phyloP scores from a whole-genome alignment of 2,797 vertebrate species.

The Lacerta agilis region DNA sequence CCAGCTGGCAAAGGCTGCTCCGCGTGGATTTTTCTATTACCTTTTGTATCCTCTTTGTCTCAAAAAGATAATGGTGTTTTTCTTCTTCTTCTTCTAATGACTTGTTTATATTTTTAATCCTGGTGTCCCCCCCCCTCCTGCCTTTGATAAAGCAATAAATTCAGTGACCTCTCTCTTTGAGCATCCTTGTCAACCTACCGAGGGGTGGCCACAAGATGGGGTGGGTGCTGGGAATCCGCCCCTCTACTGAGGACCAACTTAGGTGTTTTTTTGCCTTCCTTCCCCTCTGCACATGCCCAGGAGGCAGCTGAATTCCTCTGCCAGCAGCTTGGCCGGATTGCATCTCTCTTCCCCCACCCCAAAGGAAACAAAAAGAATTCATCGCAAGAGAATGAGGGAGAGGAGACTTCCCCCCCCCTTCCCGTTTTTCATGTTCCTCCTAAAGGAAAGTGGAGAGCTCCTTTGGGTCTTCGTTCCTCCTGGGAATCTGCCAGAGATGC shows the following conservation, averaged over 20 bases:
- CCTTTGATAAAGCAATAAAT: not conserved
- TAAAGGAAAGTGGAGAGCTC: not conserved
- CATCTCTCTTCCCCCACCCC: too few relatives aligned
- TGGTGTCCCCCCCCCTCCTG: fast-evolving
- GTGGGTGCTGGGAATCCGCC: too few relatives aligned
- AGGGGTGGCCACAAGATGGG: too few relatives aligned
- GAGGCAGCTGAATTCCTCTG: too few relatives aligned
- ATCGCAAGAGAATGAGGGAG: too few relatives aligned
- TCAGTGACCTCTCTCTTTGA: not conserved
- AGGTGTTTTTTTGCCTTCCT: not conserved
- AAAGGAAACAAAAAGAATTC: too few relatives aligned
- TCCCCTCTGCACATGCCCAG: not conserved
- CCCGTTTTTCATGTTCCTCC: not conserved
- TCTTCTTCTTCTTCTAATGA: not conserved
- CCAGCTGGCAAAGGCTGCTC: not conserved
- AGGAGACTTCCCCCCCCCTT: too few relatives aligned
- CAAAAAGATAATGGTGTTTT: not conserved
- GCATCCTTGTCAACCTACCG: too few relatives aligned
- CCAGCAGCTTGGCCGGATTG: too few relatives aligned
- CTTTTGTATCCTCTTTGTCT: not conserved
- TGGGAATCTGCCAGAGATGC: too few relatives aligned
- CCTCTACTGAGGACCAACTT: not conserved
- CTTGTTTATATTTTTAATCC: not conserved
- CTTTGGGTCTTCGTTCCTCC: too few relatives aligned
- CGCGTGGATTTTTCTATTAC: not conserved